Conservation (phyloP, 30 jellyfish, hydroid and myxozoan species). For the Turritopsis dohrnii region DNA sequence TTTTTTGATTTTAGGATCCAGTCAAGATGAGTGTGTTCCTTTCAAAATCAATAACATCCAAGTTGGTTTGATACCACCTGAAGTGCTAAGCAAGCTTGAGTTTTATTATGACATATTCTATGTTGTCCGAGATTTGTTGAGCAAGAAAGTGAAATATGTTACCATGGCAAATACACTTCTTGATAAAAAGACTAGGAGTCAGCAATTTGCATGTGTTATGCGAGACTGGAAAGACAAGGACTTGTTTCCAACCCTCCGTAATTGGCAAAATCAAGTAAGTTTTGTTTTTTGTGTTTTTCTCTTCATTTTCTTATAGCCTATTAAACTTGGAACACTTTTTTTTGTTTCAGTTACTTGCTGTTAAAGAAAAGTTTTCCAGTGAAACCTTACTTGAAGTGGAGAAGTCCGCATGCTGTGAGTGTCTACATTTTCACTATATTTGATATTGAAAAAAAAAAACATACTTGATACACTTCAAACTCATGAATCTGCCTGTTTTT, state of each 20-base stretch:
- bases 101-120: conserved; percentile 39
- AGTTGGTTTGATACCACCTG: conserved; percentile 57
- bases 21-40: conserved; percentile 62
- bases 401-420: conserved; percentile 71
- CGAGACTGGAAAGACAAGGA: conserved; percentile 47
- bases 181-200: conserved; percentile 42
- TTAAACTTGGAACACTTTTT: too few relatives aligned
- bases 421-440: too few relatives aligned
- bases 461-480: neutral
- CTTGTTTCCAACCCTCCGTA: conserved; percentile 44
- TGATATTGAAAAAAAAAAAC: neutral
- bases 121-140: conserved; percentile 48
- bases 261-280: conserved; percentile 79
- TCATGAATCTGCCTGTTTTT: neutral
- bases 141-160: conserved; percentile 44
- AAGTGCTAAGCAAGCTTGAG: conserved; percentile 44
- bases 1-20: conserved; percentile 38
- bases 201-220: conserved; percentile 40
- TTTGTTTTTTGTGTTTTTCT: neutral
- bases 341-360: conserved; percentile 36
- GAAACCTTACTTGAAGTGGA: conserved; percentile 61
- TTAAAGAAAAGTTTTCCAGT: conserved; percentile 37
- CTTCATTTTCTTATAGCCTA: neutral
- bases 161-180: conserved; percentile 35
- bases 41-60: conserved; percentile 42